phyloP scores from a whole-genome alignment of 2,888 invertebrate genomes.

The Euzetes globulus region DNA sequence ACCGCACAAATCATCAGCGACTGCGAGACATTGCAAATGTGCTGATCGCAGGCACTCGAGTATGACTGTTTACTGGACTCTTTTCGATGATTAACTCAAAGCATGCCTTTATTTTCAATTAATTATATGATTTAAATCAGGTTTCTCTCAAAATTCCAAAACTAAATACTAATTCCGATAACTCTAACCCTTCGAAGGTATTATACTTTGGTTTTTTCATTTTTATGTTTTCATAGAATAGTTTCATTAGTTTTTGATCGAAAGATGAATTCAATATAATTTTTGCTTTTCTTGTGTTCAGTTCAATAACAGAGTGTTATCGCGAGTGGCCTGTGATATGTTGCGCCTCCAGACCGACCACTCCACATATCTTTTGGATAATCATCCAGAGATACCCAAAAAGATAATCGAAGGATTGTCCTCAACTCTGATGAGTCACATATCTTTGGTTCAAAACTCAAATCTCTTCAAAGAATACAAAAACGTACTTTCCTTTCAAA shows the following conservation, averaged over 20 bases:
- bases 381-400: conserved; percentile 65
- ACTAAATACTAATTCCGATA: conserved; percentile 6
- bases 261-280: too few relatives aligned
- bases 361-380: conserved; percentile 60
- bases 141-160: conserved; percentile 21
- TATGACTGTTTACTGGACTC: conserved; percentile 47
- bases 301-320: conserved; percentile 69
- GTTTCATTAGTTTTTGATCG: too few relatives aligned
- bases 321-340: conserved; percentile 74
- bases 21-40: conserved; percentile 62
- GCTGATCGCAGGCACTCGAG: conserved; percentile 61
- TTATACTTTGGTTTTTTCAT: conserved; percentile 1
- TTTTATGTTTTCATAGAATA: not conserved
- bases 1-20: conserved; percentile 58
- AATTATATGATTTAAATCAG: not conserved
- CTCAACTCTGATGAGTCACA: conserved; percentile 31
- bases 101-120: not conserved
- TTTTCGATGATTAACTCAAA: not conserved
- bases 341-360: conserved; percentile 70
- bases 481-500: conserved; percentile 20
- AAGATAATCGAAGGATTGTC: conserved; percentile 53
- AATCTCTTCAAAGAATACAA: conserved; percentile 34
- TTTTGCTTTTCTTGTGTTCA: not conserved
- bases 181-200: conserved; percentile 16
- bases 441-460: conserved; percentile 18